Conservation (phyloP, 64 coral and sea anemone genomes). For the Stylophora pistillata region DNA sequence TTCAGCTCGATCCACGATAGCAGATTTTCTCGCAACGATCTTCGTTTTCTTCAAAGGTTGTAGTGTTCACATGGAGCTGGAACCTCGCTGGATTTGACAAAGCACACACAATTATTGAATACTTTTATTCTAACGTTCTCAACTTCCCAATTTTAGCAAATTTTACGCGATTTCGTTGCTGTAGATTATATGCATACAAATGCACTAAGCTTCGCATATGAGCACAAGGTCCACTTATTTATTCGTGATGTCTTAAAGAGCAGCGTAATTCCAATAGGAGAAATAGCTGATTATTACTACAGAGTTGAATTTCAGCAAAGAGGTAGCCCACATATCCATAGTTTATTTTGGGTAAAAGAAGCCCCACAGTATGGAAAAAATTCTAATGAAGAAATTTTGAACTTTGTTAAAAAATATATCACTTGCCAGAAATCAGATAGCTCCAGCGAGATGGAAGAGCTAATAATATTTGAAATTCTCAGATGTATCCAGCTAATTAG, state of each 20-base stretch:
- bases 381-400: slow-evolving; percentile 20
- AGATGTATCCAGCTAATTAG: too few relatives aligned
- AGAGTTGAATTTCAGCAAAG: slow-evolving; percentile 36
- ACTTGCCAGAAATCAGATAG: slow-evolving; percentile 23
- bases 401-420: slow-evolving; percentile 54
- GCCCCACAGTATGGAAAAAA: slow-evolving; percentile 27
- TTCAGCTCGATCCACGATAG: too few relatives aligned
- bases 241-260: slow-evolving; percentile 27
- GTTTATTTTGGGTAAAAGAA: slow-evolving; percentile 26
- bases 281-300: slow-evolving; percentile 39
- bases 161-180: too few relatives aligned
- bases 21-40: too few relatives aligned
- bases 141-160: too few relatives aligned
- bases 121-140: too few relatives aligned
- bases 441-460: slow-evolving; percentile 5
- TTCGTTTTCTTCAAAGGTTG: too few relatives aligned
- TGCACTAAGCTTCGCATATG: too few relatives aligned
- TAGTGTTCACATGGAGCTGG: too few relatives aligned
- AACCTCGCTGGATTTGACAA: too few relatives aligned
- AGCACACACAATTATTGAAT: too few relatives aligned
- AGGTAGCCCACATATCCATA: slow-evolving; percentile 38
- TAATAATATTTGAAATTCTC: not conserved
- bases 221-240: slow-evolving; percentile 38
- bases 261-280: not conserved
- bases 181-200: too few relatives aligned